phyloP scores from a whole-genome alignment of 2,888 invertebrate genomes.

The Campoplex nolae region DNA sequence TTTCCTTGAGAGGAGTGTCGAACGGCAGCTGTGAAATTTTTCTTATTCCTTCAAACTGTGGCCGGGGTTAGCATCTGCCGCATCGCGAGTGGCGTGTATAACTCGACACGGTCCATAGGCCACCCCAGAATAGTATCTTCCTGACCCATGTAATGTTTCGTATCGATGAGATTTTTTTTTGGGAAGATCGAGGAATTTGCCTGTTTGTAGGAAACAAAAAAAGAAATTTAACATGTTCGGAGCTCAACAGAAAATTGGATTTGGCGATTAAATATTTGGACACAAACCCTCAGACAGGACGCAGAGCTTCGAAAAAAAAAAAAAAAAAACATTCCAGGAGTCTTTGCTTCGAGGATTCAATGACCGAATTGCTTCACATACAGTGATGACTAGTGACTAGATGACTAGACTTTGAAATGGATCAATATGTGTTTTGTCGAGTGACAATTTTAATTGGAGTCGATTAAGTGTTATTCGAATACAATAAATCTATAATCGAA shows the following conservation, averaged over 20 bases:
- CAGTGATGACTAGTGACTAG: no score
- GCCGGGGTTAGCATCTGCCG: conserved; percentile 66
- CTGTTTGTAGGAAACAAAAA: neutral
- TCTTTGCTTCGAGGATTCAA: no score
- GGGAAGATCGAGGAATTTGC: conserved; percentile 1
- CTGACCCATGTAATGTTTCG: conserved; percentile 52
- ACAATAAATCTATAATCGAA: no score
- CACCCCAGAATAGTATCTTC: conserved; percentile 44
- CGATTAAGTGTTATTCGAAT: no score
- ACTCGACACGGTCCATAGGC: conserved; percentile 57
- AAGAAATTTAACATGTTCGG: conserved; percentile 2
- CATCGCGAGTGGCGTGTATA: conserved; percentile 23
- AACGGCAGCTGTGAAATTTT: conserved; percentile 66
- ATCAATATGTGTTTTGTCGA: no score
- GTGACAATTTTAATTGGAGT: no score
- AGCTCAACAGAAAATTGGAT: conserved; percentile 16
- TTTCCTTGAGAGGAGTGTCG: conserved; percentile 58
- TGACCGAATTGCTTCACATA: no score
- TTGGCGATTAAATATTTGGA: conserved; percentile 1
- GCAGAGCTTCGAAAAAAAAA: neutral
- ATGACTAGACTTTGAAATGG: no score
- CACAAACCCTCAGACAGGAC: neutral
- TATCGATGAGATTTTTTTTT: conserved; percentile 19
- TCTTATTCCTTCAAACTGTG: conserved; percentile 40
- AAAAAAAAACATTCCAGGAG: neutral